phyloP scores from a whole-genome alignment of 2,797 vertebrate genomes.

The Numenius phaeopus region DNA sequence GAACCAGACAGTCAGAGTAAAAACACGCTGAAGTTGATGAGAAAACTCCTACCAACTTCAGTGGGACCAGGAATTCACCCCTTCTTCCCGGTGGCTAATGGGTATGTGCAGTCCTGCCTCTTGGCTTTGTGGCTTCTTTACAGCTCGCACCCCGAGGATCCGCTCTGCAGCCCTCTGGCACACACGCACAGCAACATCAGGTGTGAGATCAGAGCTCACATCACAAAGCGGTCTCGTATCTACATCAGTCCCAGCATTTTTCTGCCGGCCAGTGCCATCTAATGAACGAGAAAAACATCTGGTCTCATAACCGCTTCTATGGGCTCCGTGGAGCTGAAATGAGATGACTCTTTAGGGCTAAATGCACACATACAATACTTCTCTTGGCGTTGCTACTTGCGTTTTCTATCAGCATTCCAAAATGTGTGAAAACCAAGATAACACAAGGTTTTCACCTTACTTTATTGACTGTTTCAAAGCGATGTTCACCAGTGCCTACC shows the following conservation, averaged over 20 bases:
- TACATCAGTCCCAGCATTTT: background rate
- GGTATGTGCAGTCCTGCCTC: background rate
- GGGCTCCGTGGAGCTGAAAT: background rate
- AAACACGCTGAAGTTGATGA: background rate
- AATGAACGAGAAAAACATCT: background rate
- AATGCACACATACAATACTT: background rate
- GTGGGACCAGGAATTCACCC: background rate
- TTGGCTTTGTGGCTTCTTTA: background rate
- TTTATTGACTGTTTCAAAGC: conserved; percentile 36
- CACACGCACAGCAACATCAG: background rate
- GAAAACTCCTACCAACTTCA: conserved; percentile 3
- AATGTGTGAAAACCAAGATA: conserved; percentile 50
- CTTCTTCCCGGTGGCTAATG: background rate
- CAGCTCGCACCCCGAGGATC: background rate
- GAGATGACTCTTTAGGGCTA: background rate
- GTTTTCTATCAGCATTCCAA: background rate
- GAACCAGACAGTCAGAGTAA: background rate
- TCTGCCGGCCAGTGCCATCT: background rate
- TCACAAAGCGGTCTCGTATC: background rate
- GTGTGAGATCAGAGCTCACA: background rate
- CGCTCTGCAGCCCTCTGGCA: background rate
- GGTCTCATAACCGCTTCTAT: background rate
- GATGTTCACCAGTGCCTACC: background rate
- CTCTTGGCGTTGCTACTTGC: background rate
- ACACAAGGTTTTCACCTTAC: conserved; percentile 35